Base-by-base conservation (phyloP, 2,888 invertebrate species). In the Scaeva pyrastri region DNA sequence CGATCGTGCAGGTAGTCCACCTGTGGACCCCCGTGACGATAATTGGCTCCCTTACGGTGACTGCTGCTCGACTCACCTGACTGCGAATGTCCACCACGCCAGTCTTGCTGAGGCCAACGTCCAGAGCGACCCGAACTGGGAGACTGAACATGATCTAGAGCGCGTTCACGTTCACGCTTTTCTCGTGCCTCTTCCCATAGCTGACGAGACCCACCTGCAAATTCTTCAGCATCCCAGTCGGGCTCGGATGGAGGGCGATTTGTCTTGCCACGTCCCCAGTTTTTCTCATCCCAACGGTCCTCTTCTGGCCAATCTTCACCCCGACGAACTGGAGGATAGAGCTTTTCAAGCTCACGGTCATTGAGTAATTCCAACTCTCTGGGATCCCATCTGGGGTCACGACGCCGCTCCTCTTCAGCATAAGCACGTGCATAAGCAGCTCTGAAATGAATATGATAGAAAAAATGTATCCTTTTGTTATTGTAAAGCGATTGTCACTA, bases 141-240 rank as follows among this genome's bases (percentile, higher is more conserved):
- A 1, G 88, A 81, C 31, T 88, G 88, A 5, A 64, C 83, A 8
- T 73, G 87, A n/a, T 87, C 87, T 11, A 83, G 21, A 2, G 45
- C 82, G 12, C 80, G 85, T 36, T 88, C 88, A 55, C 81, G 81
- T 7, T 88, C 88, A 1, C 81, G 76, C 45, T 88, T 88, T n/a
- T 84, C 84, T 19, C 73, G 79, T 10, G 76, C 74, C 45, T 87
- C 88, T 10, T 84, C 85, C 85, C 88, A 88, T 26, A 89, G 84
- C 19, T 75, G 87, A 7, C 83, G 74, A 0, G 83, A 74, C 2
- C 81, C 88, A 3, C 88, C 76, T 3, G 90, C 89, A 4, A 89
- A 90, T 12, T 92, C 92, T 62, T 91, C 92, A 1, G 90, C 90
- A 88, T 92, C 92, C 91, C 92, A 92, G 68, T 92, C 91, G 0